Conservation (phyloP, 2,888 invertebrate species). For the Drosophila differens region DNA sequence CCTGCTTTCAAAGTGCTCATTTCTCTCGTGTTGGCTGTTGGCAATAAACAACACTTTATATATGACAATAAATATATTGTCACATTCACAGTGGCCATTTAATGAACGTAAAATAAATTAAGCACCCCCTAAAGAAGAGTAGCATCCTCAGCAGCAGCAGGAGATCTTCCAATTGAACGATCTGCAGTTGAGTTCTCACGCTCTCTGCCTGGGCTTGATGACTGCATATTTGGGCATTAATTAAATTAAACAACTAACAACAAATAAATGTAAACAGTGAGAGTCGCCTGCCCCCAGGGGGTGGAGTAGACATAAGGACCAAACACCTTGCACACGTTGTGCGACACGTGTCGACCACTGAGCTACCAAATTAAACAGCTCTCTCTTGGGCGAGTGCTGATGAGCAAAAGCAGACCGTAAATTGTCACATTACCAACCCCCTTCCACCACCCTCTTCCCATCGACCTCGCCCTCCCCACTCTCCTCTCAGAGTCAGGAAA, state of each 20-base stretch:
- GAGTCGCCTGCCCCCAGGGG: constrained; percentile 16
- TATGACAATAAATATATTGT: not conserved
- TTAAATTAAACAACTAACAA: constrained; percentile 77
- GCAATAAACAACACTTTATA: not conserved
- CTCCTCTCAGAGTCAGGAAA: not conserved
- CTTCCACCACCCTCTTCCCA: not conserved
- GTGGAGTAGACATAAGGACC: constrained; percentile 10
- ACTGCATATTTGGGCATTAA: constrained; percentile 65
- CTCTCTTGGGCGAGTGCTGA: constrained; percentile 67
- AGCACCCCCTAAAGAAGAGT: not conserved
- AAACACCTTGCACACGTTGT: constrained; percentile 54
- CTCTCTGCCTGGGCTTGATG: constrained; percentile 16
- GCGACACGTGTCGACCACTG: constrained; percentile 70
- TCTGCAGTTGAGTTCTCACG: constrained; percentile 57
- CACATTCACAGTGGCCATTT: not conserved
- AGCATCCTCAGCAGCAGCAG: not conserved
- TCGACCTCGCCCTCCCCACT: no score
- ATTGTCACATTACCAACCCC: constrained; percentile 61
- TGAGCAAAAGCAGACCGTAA: constrained; percentile 77
- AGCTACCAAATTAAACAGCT: constrained; percentile 75
- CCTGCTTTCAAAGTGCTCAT: not conserved
- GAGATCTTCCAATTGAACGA: not conserved
- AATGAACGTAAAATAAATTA: not conserved
- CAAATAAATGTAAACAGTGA: constrained; percentile 72
- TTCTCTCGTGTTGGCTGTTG: not conserved